Conservation (phyloP, 2,113 vertebrate species). For the Nicator chloris region DNA sequence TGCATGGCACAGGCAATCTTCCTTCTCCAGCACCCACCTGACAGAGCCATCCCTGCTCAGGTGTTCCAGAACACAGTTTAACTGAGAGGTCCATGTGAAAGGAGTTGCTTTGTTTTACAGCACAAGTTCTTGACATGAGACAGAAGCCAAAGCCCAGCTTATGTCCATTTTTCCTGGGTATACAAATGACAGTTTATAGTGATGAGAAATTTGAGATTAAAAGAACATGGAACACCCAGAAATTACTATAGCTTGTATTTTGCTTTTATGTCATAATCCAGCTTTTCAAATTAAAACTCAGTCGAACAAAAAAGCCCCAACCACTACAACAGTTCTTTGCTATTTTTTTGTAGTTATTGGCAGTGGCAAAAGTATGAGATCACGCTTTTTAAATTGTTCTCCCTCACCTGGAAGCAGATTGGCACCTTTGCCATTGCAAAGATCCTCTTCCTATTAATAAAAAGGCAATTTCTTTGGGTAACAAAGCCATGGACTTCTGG, state of each 20-base stretch:
- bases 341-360: background rate
- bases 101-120: background rate
- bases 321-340: background rate
- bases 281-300: background rate
- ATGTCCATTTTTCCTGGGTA: background rate
- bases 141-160: background rate
- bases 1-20: background rate
- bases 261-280: background rate
- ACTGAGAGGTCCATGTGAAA: background rate
- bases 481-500: slow-evolving; percentile 55
- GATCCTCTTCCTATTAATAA: slow-evolving; percentile 63
- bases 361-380: background rate
- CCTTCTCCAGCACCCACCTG: background rate
- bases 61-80: background rate
- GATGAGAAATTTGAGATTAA: background rate
- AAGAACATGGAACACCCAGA: background rate
- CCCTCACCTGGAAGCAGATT: slow-evolving; percentile 45
- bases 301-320: background rate
- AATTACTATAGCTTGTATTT: background rate
- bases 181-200: background rate
- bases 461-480: slow-evolving; percentile 42
- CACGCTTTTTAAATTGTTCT: background rate
- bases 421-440: background rate
- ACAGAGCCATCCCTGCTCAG: background rate
- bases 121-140: background rate